Evolutionary conservation across 1,140 invertebrate genomes (phyloP).

Genomic region (Nixonia krombeini): DNA sequence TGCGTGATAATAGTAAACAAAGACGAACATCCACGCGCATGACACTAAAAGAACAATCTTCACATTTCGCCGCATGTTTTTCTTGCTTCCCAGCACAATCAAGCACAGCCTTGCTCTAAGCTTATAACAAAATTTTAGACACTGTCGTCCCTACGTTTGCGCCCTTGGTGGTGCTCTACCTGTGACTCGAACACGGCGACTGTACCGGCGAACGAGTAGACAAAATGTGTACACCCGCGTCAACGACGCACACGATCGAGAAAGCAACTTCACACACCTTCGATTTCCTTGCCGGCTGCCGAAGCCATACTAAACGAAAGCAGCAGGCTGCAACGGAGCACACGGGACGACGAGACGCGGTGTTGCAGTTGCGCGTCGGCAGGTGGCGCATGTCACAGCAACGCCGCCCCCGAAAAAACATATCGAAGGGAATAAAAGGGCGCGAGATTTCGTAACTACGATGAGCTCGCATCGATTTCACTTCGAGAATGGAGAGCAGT

Average conservation of each 20-base stretch:
- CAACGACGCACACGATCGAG: slow-evolving; percentile 3
- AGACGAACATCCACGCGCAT: slow-evolving; percentile 74
- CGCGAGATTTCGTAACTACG: slow-evolving; percentile 23
- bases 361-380: slow-evolving; percentile 8
- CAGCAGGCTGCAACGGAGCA: slow-evolving; percentile 2
- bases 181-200: slow-evolving; percentile 27
- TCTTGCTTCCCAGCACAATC: slow-evolving; percentile 6
- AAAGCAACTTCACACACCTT: slow-evolving; percentile 16
- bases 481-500: neutral
- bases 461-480: slow-evolving; percentile 20
- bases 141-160: neutral
- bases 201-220: slow-evolving; percentile 1
- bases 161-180: too few relatives aligned
- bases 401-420: slow-evolving; percentile 17
- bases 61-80: slow-evolving; percentile 73
- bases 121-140: slow-evolving; percentile 18
- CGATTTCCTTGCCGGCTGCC: slow-evolving; percentile 58
- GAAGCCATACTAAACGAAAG: slow-evolving; percentile 60
- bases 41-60: slow-evolving; percentile 73
- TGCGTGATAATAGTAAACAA: slow-evolving; percentile 74
- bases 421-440: slow-evolving; percentile 16
- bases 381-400: slow-evolving; percentile 18
- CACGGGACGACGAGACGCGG: neutral
- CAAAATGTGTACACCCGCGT: slow-evolving; percentile 6
- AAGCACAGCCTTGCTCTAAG: slow-evolving; percentile 3